Conservation (phyloP, 1,140 invertebrate genomes). For the Heliconius hewitsoni region DNA sequence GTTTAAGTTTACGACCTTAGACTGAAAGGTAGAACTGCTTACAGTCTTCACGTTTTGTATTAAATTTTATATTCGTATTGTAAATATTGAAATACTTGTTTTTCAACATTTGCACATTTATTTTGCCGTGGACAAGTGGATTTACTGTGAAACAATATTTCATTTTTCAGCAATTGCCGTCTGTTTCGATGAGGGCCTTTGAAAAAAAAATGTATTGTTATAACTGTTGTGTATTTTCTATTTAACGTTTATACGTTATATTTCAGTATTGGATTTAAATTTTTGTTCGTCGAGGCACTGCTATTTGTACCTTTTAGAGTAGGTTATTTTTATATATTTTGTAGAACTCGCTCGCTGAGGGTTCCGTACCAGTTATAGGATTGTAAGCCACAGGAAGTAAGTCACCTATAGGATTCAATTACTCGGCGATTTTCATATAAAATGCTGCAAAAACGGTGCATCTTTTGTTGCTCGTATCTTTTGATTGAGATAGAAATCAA, state of each 20-base stretch:
- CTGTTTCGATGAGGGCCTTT: constrained; percentile 1
- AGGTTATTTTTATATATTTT: too few relatives aligned
- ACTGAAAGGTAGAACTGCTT: constrained; percentile 29
- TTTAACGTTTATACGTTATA: constrained; percentile 1
- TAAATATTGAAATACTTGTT: constrained; percentile 16
- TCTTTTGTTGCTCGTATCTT: too few relatives aligned
- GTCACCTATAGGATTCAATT: too few relatives aligned
- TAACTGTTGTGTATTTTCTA: constrained; percentile 6
- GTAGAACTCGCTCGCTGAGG: too few relatives aligned
- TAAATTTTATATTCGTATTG: constrained; percentile 14
- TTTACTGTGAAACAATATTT: constrained; percentile 16
- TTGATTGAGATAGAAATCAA: too few relatives aligned
- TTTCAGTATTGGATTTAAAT: neutral
- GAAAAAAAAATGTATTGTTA: neutral
- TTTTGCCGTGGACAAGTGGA: neutral
- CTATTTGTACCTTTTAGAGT: neutral
- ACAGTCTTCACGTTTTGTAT: constrained; percentile 33
- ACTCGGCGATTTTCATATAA: too few relatives aligned
- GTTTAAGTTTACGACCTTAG: constrained; percentile 39
- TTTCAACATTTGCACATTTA: constrained; percentile 12
- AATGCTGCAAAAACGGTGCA: too few relatives aligned
- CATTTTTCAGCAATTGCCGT: constrained; percentile 7
- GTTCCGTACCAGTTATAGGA: too few relatives aligned
- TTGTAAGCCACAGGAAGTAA: too few relatives aligned
- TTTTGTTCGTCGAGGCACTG: neutral